Conservation (phyloP, 2,888 invertebrate species). For the Schizotus pectinicornis region DNA sequence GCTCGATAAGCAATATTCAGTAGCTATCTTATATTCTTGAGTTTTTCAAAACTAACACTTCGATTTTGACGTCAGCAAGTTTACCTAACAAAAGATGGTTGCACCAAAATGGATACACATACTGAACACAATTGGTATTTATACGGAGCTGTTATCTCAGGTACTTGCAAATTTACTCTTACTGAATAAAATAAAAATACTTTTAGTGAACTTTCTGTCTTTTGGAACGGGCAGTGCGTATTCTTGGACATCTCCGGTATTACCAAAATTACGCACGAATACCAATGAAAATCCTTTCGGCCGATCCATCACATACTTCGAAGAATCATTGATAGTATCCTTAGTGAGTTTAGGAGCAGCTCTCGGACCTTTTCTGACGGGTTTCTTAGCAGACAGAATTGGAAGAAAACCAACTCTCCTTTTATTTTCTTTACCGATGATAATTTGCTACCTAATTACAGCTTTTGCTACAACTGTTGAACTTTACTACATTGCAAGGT, state of each 20-base stretch:
- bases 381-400: constrained; percentile 34
- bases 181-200: background rate
- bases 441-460: constrained; percentile 55
- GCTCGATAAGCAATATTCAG: too few species aligned
- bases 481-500: constrained; percentile 62
- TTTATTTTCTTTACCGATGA: constrained; percentile 67
- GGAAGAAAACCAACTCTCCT: constrained; percentile 74
- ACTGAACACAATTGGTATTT: too few species aligned
- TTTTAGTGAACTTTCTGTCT: constrained; percentile 6
- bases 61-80: too few species aligned
- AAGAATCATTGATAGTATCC: constrained; percentile 43
- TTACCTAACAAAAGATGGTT: too few species aligned
- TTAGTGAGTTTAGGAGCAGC: constrained; percentile 41
- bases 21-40: too few species aligned
- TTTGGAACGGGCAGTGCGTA: constrained; percentile 7
- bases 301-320: constrained; percentile 29
- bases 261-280: constrained; percentile 8
- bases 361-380: constrained; percentile 40
- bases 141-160: too few species aligned
- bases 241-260: constrained; percentile 20
- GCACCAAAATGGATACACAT: too few species aligned
- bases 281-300: constrained; percentile 37
- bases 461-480: constrained; percentile 35
- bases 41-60: too few species aligned
- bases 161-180: background rate